phyloP scores from a whole-genome alignment of 2,113 vertebrate species.

The Nothoprocta pentlandii region DNA sequence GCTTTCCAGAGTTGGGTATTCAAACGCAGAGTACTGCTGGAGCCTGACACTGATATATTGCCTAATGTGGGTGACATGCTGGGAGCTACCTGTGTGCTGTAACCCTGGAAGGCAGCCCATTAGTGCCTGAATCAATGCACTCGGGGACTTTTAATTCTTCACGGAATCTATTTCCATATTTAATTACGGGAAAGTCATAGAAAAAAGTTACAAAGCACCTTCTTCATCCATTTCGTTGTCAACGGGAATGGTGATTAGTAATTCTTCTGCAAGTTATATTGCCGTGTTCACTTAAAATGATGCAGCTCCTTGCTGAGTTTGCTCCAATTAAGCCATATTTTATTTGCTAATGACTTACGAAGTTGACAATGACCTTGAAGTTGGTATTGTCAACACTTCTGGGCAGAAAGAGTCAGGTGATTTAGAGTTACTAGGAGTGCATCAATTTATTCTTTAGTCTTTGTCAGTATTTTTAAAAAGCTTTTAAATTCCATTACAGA shows the following conservation, averaged over 20 bases:
- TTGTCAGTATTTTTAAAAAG: conserved; percentile 75
- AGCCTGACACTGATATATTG: conserved; percentile 69
- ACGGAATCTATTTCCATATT: conserved; percentile 86
- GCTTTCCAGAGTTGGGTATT: conserved; percentile 33
- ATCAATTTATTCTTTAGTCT: conserved; percentile 79
- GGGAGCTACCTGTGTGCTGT: conserved; percentile 73
- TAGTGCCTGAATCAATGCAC: conserved; percentile 84
- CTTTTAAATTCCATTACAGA: conserved; percentile 78
- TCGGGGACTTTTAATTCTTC: conserved; percentile 81
- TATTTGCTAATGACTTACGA: conserved; percentile 89
- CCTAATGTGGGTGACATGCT: conserved; percentile 56
- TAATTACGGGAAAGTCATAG: conserved; percentile 85
- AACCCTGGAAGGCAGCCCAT: conserved; percentile 76
- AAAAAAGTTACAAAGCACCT: conserved; percentile 81
- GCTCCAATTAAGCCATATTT: conserved; percentile 90
- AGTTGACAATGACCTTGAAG: conserved; percentile 89
- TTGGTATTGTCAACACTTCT: conserved; percentile 82
- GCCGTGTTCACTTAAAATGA: conserved; percentile 90
- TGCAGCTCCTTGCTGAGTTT: conserved; percentile 86
- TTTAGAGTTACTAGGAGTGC: conserved; percentile 81
- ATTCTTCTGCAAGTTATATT: conserved; percentile 90
- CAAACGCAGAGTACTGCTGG: conserved; percentile 21
- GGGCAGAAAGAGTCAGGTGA: conserved; percentile 77
- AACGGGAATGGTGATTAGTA: conserved; percentile 84
- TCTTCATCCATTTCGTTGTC: conserved; percentile 91